Percentiles rank a stretch among this genome's conserved stretches.
Conservation (phyloP, 2,797 vertebrate genomes). For the Melanotaenia pygmaea region DNA sequence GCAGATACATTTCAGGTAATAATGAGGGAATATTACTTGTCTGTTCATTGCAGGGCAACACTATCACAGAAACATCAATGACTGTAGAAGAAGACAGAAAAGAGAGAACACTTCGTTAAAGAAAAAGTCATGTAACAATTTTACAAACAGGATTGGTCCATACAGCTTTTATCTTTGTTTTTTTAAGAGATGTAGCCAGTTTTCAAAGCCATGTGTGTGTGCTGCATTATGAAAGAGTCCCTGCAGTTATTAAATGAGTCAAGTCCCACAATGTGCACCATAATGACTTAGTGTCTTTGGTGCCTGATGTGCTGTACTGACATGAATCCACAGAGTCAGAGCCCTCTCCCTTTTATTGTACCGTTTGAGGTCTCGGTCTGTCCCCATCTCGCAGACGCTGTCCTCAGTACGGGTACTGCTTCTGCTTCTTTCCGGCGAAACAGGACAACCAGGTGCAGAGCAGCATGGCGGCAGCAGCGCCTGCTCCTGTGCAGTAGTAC, state of each 20-base stretch:
- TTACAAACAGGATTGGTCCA: constrained; percentile 79
- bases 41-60: constrained; percentile 67
- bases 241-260: constrained; percentile 75
- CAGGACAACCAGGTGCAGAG: constrained; percentile 97
- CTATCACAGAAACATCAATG: constrained; percentile 66
- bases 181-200: constrained; percentile 50
- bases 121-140: constrained; percentile 66
- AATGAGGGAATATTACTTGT: constrained; percentile 64
- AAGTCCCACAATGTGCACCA: constrained; percentile 69
- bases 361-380: constrained; percentile 41
- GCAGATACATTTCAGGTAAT: constrained; percentile 74
- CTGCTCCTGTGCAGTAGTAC: constrained; percentile 94
- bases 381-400: constrained; percentile 16
- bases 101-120: constrained; percentile 47
- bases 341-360: constrained; percentile 55
- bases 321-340: constrained; percentile 59
- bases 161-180: constrained; percentile 64
- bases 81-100: constrained; percentile 44
- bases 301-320: constrained; percentile 68
- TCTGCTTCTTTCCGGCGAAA: constrained; percentile 96
- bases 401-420: constrained; percentile 93
- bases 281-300: constrained; percentile 63
- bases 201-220: constrained; percentile 61
- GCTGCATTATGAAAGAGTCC: constrained; percentile 76
- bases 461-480: constrained; percentile 89